Conservation (phyloP, 1,140 invertebrate genomes). For the Planococcus citri region DNA sequence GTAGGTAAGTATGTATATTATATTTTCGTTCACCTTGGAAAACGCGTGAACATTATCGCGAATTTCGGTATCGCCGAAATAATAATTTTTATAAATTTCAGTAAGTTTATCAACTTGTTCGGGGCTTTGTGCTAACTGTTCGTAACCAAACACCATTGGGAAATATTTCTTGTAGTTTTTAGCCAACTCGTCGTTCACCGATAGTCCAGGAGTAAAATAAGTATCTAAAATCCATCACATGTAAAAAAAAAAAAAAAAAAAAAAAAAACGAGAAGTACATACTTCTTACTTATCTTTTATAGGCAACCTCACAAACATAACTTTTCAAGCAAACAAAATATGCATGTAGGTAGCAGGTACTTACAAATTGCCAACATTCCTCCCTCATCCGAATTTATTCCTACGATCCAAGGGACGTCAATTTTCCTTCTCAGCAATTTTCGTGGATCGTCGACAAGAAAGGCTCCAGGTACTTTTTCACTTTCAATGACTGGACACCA, state of each 20-base stretch:
- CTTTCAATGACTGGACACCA: background rate
- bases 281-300: too few species aligned
- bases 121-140: background rate
- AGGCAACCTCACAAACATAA: too few species aligned
- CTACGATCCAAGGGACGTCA: slow-evolving; percentile 5
- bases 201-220: background rate
- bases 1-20: too few species aligned
- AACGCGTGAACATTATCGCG: background rate
- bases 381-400: slow-evolving; percentile 15
- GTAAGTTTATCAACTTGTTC: background rate
- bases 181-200: background rate
- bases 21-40: background rate
- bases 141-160: background rate
- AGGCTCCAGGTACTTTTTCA: slow-evolving; percentile 12
- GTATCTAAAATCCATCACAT: background rate
- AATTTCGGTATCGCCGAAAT: background rate
- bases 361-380: slow-evolving; percentile 13
- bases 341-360: background rate
- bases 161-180: background rate
- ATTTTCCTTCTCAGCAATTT: slow-evolving; percentile 13
- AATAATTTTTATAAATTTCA: background rate
- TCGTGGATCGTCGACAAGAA: slow-evolving; percentile 18
- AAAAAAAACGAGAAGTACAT: too few species aligned
- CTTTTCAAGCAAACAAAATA: too few species aligned
- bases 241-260: too few species aligned